Conservation (phyloP, 2,888 invertebrate species). For the Spilosoma lubricipeda region DNA sequence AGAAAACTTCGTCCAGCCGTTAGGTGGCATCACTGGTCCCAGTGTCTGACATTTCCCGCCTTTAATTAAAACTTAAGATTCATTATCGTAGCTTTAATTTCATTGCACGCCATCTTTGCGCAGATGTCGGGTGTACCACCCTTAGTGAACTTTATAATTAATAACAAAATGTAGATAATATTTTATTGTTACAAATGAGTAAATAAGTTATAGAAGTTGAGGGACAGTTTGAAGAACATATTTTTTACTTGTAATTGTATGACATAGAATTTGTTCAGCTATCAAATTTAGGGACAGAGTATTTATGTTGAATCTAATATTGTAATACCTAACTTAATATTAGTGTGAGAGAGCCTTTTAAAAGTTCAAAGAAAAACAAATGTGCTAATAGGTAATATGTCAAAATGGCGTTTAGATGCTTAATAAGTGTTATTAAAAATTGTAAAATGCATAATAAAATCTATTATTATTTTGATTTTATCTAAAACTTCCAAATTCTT, state of each 20-base stretch:
- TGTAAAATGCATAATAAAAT: neutral
- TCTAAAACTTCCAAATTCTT: too few relatives aligned
- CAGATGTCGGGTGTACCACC: constrained; percentile 57
- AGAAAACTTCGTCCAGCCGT: constrained; percentile 38
- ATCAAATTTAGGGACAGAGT: neutral
- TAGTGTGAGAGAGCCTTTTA: too few relatives aligned
- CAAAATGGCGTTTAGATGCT: too few relatives aligned
- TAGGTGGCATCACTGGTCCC: constrained; percentile 35
- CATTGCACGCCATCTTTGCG: constrained; percentile 54
- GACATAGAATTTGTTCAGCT: neutral
- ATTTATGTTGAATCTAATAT: neutral
- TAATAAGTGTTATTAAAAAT: too few relatives aligned
- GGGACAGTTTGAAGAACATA: constrained; percentile 1
- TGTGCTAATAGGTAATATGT: too few relatives aligned
- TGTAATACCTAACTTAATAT: too few relatives aligned
- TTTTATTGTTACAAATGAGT: constrained; percentile 25
- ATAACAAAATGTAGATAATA: constrained; percentile 48
- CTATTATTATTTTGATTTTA: too few relatives aligned
- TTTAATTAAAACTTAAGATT: constrained; percentile 79
- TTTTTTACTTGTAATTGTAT: neutral
- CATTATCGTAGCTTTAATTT: constrained; percentile 66
- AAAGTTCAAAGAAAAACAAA: too few relatives aligned
- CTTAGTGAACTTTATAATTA: constrained; percentile 55
- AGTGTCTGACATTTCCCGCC: constrained; percentile 57
- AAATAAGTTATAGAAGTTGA: constrained; percentile 32